These are phyloP conservation scores for Geophilus truncorum DNA, from an alignment of 2,888 invertebrate genomes.

Conservation along the genomic window DNA sequence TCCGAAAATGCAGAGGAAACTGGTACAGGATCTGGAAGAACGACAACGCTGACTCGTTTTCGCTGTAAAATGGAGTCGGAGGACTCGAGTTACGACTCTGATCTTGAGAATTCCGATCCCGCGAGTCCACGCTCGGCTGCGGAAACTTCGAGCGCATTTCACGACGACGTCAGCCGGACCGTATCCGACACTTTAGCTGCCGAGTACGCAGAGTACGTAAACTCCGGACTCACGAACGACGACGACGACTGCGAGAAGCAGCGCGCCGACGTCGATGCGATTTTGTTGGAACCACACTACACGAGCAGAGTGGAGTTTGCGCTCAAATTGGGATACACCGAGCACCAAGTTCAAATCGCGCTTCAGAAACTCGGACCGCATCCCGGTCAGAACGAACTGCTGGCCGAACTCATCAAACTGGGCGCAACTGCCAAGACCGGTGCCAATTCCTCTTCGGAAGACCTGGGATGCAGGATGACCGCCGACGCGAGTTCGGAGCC, in stretches of 20 bases:
- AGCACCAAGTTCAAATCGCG: constrained; percentile 74
- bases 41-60: background rate
- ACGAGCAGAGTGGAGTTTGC: constrained; percentile 78
- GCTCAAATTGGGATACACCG: constrained; percentile 85
- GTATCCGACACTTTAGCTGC: constrained; percentile 78
- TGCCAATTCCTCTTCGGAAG: background rate
- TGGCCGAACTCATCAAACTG: constrained; percentile 81
- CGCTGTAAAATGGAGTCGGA: constrained; percentile 52
- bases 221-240: constrained; percentile 28
- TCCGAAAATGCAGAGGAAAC: background rate
- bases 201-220: constrained; percentile 76
- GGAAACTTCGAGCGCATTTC: constrained; percentile 46
- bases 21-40: background rate
- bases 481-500: background rate
- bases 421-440: constrained; percentile 44
- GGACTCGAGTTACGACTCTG: constrained; percentile 82
- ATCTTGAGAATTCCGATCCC: constrained; percentile 55
- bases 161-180: constrained; percentile 73
- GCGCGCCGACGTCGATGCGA: background rate
- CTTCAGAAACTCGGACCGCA: constrained; percentile 76
- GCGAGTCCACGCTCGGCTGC: constrained; percentile 43
- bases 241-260: background rate
- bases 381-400: constrained; percentile 77
- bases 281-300: constrained; percentile 45
- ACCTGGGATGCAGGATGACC: background rate